Evolutionary conservation across 2,113 vertebrate species (phyloP), one percentile per base, ranked within the genome.

Genomic region (Butorides virescens): DNA sequence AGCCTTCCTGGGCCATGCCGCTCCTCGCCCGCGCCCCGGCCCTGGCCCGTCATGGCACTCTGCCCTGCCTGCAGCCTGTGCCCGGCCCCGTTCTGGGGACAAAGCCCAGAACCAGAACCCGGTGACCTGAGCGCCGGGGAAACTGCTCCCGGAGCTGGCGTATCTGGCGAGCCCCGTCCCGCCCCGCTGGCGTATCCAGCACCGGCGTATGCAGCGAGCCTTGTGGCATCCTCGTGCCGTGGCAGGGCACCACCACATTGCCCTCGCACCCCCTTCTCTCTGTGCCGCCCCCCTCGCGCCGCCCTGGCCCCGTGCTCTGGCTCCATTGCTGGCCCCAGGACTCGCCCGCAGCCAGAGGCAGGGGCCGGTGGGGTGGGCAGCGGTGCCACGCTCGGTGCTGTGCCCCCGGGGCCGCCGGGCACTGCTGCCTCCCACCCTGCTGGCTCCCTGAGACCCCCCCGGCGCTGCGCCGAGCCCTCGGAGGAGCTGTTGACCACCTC

Each of bases 401-500:
- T 55, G 61, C 11, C 50, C 66, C 12, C 1, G 27, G 16, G 49
- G 37, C 42, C 34, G 12, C 50, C 0, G 3, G 46, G 53, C 52
- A 56, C 30, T 7, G 15, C 42, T 7, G 23, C 29, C n/a, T 36
- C 56, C 74, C 15, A 2, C 66, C 13, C 6, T 9, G 34, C 55
- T 1, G 2, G 34, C 52, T 61, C 47, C 78, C 47, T 0, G 5
- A 12, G 37, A 5, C 27, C 29, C 21, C 29, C 13, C 32, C 75
- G 44, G 75, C 89, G 80, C 92, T 17, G 82, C 11, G 8, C 95
- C 8, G 44, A 86, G 93, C 92, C 88, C 95, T 93, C 86, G 56
- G 85, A 85, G 87, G 92, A 96, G 96, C 97, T 97, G 98, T 97
- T 95, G 98, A 98, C 98, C 98, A 91, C 97, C 95, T 91, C 19